Conservation (phyloP, 2,888 invertebrate species). For the Homarus gammarus region DNA sequence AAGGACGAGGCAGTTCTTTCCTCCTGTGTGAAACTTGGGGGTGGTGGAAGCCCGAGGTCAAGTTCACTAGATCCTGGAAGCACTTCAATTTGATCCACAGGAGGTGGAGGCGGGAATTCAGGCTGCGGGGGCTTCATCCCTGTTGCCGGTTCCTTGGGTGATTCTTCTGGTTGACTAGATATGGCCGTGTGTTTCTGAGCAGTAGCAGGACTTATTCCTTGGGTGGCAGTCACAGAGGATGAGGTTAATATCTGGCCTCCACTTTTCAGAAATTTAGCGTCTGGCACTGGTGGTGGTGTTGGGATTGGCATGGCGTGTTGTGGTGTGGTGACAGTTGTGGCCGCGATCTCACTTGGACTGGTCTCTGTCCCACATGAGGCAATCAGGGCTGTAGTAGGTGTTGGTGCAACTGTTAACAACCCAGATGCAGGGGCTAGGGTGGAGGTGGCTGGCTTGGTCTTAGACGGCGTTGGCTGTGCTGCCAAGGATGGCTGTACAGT, state of each 20-base stretch:
- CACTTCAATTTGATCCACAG: background rate
- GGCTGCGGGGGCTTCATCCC: constrained; percentile 17
- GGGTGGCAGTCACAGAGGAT: background rate
- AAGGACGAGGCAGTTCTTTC: background rate
- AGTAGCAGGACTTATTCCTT: background rate
- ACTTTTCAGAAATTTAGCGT: constrained; percentile 37
- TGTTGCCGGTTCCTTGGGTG: background rate
- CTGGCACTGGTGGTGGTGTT: constrained; percentile 45
- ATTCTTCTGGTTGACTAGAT: background rate
- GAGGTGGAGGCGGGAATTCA: constrained; percentile 48
- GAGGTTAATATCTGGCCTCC: background rate
- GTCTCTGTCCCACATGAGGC: background rate
- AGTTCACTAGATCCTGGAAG: background rate
- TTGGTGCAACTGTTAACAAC: background rate
- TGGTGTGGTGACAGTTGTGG: too few relatives aligned
- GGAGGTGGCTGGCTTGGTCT: background rate
- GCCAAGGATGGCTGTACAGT: background rate
- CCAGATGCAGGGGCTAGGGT: background rate
- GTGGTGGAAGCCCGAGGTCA: constrained; percentile 45
- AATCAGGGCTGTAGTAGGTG: background rate
- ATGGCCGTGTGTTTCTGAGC: background rate
- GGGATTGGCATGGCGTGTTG: constrained; percentile 40
- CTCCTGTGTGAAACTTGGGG: constrained; percentile 34
- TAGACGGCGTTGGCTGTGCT: background rate
- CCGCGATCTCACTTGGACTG: too few relatives aligned